Evolutionary conservation across 2,888 invertebrate genomes (phyloP).

Genomic region (Euzophera pinguis): DNA sequence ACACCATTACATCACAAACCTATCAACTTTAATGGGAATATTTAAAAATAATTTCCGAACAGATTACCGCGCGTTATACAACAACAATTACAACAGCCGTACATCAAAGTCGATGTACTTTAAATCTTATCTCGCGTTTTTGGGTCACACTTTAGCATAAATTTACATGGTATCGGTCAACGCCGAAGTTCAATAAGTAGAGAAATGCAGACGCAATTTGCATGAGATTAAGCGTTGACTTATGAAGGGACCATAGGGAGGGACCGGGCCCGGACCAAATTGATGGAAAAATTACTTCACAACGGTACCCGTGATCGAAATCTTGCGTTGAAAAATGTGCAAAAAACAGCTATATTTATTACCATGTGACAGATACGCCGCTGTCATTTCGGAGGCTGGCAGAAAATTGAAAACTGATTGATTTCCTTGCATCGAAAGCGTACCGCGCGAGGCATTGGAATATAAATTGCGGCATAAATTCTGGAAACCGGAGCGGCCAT

Average conservation of each 20-base stretch:
- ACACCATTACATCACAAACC: conserved; percentile 26
- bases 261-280: conserved; percentile 37
- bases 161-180: conserved; percentile 32
- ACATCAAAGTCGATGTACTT: conserved; percentile 28
- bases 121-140: conserved; percentile 24
- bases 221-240: conserved; percentile 60
- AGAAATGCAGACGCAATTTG: conserved; percentile 46
- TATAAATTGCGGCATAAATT: conserved; percentile 13
- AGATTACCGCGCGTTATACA: conserved; percentile 33
- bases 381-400: neutral
- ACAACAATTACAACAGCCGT: conserved; percentile 26
- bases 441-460: conserved; percentile 6
- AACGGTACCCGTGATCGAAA: conserved; percentile 44
- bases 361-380: neutral
- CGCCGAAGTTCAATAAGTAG: conserved; percentile 15
- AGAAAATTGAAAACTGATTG: conserved; percentile 11
- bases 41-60: conserved; percentile 32
- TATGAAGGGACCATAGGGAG: conserved; percentile 40
- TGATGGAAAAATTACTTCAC: conserved; percentile 27
- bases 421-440: conserved; percentile 4
- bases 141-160: conserved; percentile 29
- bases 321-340: conserved; percentile 25
- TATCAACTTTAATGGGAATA: conserved; percentile 28
- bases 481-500: conserved; percentile 13
- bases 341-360: conserved; percentile 7